These are phyloP conservation scores for Catocala fraxini DNA, from an alignment of 2,888 invertebrate genomes.

Conservation along the genomic window DNA sequence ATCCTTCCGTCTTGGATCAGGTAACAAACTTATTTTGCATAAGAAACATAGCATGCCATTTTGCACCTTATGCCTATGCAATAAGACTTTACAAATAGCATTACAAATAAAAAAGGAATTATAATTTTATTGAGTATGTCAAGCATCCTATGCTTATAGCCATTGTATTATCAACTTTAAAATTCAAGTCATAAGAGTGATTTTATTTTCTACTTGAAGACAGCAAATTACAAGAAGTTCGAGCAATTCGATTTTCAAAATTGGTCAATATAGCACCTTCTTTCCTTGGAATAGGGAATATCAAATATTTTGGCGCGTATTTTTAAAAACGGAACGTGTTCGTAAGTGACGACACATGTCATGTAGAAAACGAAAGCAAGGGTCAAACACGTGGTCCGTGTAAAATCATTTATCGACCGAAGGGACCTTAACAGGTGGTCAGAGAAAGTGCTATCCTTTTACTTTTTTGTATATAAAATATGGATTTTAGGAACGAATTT, in stretches of 20 bases:
- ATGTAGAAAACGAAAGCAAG: conserved; percentile 46
- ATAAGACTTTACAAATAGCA: conserved; percentile 14
- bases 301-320: neutral
- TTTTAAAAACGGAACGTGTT: conserved; percentile 6
- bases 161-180: conserved; percentile 47
- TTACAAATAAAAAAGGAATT: conserved; percentile 7
- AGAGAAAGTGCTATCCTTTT: conserved; percentile 39
- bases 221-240: conserved; percentile 12
- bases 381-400: conserved; percentile 25
- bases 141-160: conserved; percentile 22
- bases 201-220: conserved; percentile 21
- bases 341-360: conserved; percentile 43
- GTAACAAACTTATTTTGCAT: conserved; percentile 15
- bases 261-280: conserved; percentile 21
- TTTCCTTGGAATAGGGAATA: neutral
- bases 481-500: neutral
- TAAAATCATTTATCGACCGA: conserved; percentile 35
- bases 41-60: neutral
- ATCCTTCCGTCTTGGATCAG: conserved; percentile 58
- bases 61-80: conserved; percentile 1
- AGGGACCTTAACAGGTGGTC: conserved; percentile 38
- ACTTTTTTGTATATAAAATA: neutral
- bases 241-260: conserved; percentile 1
- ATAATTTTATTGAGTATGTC: conserved; percentile 30
- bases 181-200: conserved; percentile 9